Percentiles rank a stretch among this genome's conserved stretches.
Evolutionary conservation across 1,140 invertebrate species (phyloP).

Genomic region (Dolichoris vasculosae): DNA sequence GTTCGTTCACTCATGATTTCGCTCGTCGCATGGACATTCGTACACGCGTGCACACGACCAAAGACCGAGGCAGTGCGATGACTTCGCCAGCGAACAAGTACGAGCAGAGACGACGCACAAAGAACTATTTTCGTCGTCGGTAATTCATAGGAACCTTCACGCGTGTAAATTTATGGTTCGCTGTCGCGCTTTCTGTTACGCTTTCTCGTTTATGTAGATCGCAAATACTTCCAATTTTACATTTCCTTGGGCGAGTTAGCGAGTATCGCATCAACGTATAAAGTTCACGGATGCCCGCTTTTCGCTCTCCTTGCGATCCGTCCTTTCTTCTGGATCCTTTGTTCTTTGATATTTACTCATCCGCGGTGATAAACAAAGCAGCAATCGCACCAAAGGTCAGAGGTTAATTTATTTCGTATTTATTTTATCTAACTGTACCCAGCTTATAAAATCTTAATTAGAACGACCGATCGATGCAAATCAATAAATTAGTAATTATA

Average conservation of each 20-base stretch:
- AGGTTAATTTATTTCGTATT: not conserved
- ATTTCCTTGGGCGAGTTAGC: not conserved
- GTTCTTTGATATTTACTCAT: too few relatives aligned
- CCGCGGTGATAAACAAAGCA: too few relatives aligned
- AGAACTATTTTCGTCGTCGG: constrained; percentile 31
- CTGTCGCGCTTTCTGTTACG: not conserved
- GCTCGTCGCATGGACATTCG: not conserved
- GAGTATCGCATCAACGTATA: not conserved
- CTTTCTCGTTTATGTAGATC: constrained; percentile 15
- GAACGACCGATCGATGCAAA: not conserved
- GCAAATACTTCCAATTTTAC: constrained; percentile 9
- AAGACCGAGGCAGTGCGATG: not conserved
- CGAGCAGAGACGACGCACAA: not conserved
- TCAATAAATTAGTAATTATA: not conserved
- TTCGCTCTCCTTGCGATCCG: not conserved
- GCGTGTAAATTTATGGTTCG: not conserved
- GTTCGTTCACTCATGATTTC: not conserved
- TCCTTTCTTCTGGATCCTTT: not conserved
- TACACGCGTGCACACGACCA: not conserved
- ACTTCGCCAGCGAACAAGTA: not conserved
- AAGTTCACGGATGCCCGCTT: not conserved
- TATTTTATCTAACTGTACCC: not conserved
- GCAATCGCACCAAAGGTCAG: too few relatives aligned
- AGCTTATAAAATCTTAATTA: not conserved
- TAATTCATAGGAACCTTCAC: not conserved